A percentile compares a stretch with the other conserved stretches of the same genome.
Evolutionary conservation across 2,888 invertebrate species (phyloP).

Genomic region (Drosophila pegasa): DNA sequence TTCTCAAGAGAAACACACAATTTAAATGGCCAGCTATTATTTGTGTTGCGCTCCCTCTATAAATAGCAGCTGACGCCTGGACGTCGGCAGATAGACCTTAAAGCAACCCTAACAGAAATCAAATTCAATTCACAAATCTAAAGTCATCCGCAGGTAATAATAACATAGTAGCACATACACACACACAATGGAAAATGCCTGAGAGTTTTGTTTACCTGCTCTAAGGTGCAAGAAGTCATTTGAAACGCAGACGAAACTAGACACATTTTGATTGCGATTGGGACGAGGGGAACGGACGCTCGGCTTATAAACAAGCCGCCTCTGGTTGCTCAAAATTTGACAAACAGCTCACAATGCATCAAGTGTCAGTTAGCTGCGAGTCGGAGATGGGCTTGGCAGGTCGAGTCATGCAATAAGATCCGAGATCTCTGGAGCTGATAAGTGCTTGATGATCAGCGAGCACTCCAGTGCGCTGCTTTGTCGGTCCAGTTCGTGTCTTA

Average conservation of each 20-base stretch:
- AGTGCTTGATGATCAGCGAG: slow-evolving; percentile 21
- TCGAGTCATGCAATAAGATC: slow-evolving; percentile 39
- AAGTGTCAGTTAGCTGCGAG: slow-evolving; percentile 51
- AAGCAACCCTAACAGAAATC: slow-evolving; percentile 39
- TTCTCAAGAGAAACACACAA: slow-evolving; percentile 22
- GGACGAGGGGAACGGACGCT: slow-evolving; percentile 3
- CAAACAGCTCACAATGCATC: slow-evolving; percentile 56
- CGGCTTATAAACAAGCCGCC: slow-evolving; percentile 20
- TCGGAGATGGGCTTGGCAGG: slow-evolving; percentile 42
- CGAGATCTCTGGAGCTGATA: slow-evolving; percentile 48
- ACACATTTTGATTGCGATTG: slow-evolving; percentile 39
- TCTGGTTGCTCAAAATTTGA: slow-evolving; percentile 46
- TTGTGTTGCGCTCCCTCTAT: slow-evolving; percentile 14
- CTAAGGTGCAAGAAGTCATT: slow-evolving; percentile 67
- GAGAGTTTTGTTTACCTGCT: slow-evolving; percentile 41
- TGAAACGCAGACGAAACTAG: slow-evolving; percentile 15
- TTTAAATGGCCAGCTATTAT: slow-evolving; percentile 26
- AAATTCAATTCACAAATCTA: slow-evolving; percentile 62
- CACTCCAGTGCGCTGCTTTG: slow-evolving; percentile 11
- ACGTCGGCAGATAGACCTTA: slow-evolving; percentile 17
- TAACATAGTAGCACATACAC: slow-evolving; percentile 33
- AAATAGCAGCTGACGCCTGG: slow-evolving; percentile 50
- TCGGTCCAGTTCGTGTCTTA: slow-evolving; percentile 41
- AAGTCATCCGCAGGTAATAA: slow-evolving; percentile 51
- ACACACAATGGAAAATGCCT: slow-evolving; percentile 21